These are phyloP conservation scores for Nestor notabilis DNA, from an alignment of 2,113 vertebrate species.

Conservation along the genomic window DNA sequence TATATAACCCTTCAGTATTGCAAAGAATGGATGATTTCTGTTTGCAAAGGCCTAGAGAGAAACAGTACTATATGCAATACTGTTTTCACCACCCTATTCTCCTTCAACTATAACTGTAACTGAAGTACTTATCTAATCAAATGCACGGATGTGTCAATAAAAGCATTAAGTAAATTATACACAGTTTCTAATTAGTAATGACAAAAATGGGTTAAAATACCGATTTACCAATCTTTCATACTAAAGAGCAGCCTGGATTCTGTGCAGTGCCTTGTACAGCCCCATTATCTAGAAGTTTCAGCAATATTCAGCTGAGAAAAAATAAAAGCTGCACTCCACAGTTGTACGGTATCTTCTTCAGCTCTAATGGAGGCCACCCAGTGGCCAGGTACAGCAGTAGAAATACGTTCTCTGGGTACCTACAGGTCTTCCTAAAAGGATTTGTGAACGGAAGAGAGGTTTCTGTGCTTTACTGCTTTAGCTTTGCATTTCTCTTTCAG, in stretches of 20 bases:
- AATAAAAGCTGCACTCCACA: neutral
- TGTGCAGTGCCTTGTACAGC: neutral
- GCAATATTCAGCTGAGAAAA: neutral
- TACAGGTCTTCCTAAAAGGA: neutral
- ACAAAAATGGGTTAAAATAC: neutral
- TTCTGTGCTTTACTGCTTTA: neutral
- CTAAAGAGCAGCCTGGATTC: neutral
- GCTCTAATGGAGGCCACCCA: neutral
- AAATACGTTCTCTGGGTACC: neutral
- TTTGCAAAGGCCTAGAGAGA: neutral
- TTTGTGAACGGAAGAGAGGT: neutral
- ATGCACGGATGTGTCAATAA: neutral
- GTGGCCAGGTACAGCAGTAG: neutral
- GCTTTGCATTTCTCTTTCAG: neutral
- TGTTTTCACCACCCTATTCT: neutral
- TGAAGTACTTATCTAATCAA: neutral
- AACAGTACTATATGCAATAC: neutral
- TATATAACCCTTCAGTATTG: accelerated
- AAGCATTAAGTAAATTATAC: neutral
- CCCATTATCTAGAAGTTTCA: neutral
- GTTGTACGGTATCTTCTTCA: neutral
- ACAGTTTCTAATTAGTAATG: neutral
- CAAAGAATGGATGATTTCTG: neutral
- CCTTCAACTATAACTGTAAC: neutral
- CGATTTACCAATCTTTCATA: neutral